Evolutionary conservation across 2,797 vertebrate genomes (phyloP), one percentile per base, ranked within the genome.

Genomic region (Pelochelys cantorii): DNA sequence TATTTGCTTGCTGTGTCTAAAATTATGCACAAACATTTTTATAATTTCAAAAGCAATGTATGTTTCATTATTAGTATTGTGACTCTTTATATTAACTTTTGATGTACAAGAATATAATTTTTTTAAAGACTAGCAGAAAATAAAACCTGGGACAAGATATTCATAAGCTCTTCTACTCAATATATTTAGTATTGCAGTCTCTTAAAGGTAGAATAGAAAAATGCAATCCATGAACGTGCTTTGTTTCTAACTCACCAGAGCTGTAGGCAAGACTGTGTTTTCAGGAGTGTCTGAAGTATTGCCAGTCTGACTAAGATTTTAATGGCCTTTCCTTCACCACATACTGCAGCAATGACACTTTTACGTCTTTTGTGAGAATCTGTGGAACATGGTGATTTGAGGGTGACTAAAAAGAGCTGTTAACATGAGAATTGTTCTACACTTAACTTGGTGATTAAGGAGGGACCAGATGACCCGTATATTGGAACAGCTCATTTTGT

Each of bases 401-500:
- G 86, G 68, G 34, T 85, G 83, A 29, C 85, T 92, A 68, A 5
- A 80, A 91, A 78, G 15, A 92, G 8, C 34, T 93, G n/a, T n/a
- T n/a, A n/a, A n/a, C n/a, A n/a, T n/a, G n/a, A n/a, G n/a, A n/a
- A n/a, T n/a, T n/a, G n/a, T n/a, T n/a, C n/a, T n/a, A n/a, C n/a
- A n/a, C n/a, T n/a, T 92, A 37, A 92, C 85, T 83, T 54, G 17
- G 7, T 87, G 87, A 80, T 84, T 88, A 92, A 79, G 53, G 80
- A 5, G 52, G 87, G 75, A 90, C 85, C 29, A 75, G 34, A 57
- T 53, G 4, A 2, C 15, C 22, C 10, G 7, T 84, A 20, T 84
- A 18, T 52, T 89, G 29, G 60, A 97, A 54, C 22, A 75, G 12
- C 74, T 75, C 37, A 48, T 15, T 75, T 23, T 75, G 12, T 15